These are phyloP conservation scores for Protodeltote pygarga DNA, from an alignment of 2,888 invertebrate genomes.

Conservation along the genomic window DNA sequence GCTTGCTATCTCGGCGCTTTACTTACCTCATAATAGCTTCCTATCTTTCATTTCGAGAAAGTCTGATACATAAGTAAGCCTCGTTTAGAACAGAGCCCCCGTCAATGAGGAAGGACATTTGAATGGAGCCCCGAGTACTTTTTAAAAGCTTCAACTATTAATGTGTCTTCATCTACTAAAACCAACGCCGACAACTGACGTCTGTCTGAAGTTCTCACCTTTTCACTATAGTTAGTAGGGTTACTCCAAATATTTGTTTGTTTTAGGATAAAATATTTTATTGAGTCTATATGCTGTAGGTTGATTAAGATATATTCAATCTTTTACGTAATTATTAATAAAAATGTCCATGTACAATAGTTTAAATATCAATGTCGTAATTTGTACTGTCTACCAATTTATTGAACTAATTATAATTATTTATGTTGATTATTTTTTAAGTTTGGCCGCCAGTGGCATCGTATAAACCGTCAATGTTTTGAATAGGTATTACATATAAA, in stretches of 20 bases:
- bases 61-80: conserved; percentile 13
- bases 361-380: too few species aligned
- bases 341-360: too few species aligned
- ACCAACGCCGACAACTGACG: conserved; percentile 32
- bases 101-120: conserved; percentile 56
- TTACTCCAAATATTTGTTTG: background rate
- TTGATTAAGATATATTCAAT: too few species aligned
- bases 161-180: conserved; percentile 53
- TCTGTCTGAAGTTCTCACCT: conserved; percentile 36
- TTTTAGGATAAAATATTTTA: conserved; percentile 3
- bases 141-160: conserved; percentile 62
- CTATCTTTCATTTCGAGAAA: conserved; percentile 31
- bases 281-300: too few species aligned
- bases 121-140: conserved; percentile 55
- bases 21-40: conserved; percentile 2
- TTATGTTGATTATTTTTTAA: too few species aligned
- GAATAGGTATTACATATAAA: background rate
- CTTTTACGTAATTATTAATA: too few species aligned
- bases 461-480: background rate
- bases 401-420: too few species aligned
- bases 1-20: background rate
- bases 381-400: too few species aligned
- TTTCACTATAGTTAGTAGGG: conserved; percentile 32
- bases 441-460: too few species aligned
- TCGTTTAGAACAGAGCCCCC: conserved; percentile 20